These are phyloP conservation scores for Rhaphigaster nebulosa DNA, from an alignment of 2,888 invertebrate genomes.

Conservation along the genomic window DNA sequence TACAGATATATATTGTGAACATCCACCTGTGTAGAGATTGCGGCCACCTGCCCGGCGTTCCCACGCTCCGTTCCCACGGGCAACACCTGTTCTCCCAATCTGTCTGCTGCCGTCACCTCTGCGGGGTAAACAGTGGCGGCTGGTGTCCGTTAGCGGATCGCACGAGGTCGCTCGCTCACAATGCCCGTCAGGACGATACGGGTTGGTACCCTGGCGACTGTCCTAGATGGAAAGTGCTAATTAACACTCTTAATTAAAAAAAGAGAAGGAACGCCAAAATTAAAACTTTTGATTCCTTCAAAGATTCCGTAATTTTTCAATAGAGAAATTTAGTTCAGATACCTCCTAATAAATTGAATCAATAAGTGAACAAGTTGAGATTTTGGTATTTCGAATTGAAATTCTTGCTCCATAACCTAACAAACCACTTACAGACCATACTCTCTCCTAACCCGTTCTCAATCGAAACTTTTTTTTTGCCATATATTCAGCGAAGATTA, in stretches of 20 bases:
- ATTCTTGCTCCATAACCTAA: too few relatives aligned
- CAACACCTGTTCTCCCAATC: constrained; percentile 46
- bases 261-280: background rate
- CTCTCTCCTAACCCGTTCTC: too few relatives aligned
- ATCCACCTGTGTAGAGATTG: constrained; percentile 49
- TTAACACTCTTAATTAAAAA: background rate
- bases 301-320: too few relatives aligned
- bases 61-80: constrained; percentile 47
- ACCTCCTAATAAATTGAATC: too few relatives aligned
- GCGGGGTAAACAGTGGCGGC: constrained; percentile 24
- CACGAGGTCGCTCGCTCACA: background rate
- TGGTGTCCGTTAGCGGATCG: background rate
- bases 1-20: constrained; percentile 10
- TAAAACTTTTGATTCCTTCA: too few relatives aligned
- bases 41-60: constrained; percentile 23
- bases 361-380: too few relatives aligned
- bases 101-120: constrained; percentile 40
- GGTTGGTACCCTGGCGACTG: rapidly evolving
- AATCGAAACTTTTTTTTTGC: too few relatives aligned
- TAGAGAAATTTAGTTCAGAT: too few relatives aligned
- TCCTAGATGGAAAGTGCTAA: background rate
- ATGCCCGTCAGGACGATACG: background rate
- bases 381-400: too few relatives aligned
- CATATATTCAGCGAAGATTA: too few relatives aligned
- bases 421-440: too few relatives aligned